A percentile compares a stretch with the other conserved stretches of the same genome.
Conservation (phyloP, 2,113 vertebrate genomes). For the Platanista minor region DNA sequence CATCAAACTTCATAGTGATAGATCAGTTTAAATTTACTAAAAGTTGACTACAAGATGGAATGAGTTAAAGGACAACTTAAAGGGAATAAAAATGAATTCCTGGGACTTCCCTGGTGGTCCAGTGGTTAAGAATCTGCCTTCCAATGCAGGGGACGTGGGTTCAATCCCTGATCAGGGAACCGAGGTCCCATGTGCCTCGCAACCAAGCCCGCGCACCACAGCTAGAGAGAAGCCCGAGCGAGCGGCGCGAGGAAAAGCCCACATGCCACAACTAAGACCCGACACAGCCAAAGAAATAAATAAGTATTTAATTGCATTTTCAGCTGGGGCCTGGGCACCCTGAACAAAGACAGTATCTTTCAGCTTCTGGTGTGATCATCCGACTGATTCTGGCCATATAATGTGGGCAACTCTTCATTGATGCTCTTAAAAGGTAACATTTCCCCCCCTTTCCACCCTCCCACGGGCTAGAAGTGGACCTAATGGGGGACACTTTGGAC, state of each 20-base stretch:
- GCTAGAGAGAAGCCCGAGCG: not conserved
- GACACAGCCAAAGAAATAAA: not conserved
- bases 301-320: not conserved
- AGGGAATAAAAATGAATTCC: not conserved
- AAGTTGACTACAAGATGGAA: not conserved
- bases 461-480: not conserved
- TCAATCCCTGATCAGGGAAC: not conserved
- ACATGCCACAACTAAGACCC: not conserved
- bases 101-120: not conserved
- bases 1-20: not conserved
- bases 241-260: not conserved
- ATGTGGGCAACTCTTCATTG: not conserved
- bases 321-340: not conserved
- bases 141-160: not conserved
- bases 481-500: not conserved
- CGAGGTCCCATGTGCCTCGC: not conserved
- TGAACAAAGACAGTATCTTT: not conserved
- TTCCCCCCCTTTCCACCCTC: not conserved
- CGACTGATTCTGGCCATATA: not conserved
- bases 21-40: not conserved
- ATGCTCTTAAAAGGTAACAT: not conserved
- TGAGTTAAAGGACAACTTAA: not conserved
- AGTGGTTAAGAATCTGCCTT: not conserved
- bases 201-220: not conserved
- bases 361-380: not conserved